Conservation (phyloP, 2,113 vertebrate genomes). For the Labeo rohita region DNA sequence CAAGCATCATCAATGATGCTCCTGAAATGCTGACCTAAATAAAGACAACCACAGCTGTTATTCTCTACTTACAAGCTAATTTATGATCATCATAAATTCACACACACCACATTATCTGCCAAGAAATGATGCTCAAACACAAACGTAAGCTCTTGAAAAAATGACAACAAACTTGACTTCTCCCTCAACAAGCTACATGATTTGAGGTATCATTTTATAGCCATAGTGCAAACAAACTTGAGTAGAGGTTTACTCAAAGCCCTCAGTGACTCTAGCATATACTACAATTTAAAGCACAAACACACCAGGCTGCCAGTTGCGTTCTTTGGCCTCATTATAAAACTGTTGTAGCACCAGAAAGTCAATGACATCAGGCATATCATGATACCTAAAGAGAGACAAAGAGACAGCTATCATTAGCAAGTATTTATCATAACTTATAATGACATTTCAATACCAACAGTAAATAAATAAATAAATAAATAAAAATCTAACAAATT, state of each 20-base stretch:
- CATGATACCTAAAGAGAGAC: constrained; percentile 87
- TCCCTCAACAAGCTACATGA: background rate
- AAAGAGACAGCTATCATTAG: background rate
- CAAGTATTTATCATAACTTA: background rate
- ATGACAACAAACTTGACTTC: no score
- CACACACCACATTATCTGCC: background rate
- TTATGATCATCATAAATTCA: background rate
- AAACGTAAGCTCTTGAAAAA: background rate
- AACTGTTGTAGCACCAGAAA: constrained; percentile 97
- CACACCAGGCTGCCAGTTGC: constrained; percentile 91
- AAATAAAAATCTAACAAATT: background rate
- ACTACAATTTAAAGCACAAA: background rate
- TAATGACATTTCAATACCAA: background rate
- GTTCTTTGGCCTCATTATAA: constrained; percentile 97
- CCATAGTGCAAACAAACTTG: background rate
- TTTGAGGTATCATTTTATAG: background rate
- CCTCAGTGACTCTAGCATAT: background rate
- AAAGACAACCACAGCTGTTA: background rate
- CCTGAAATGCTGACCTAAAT: constrained; percentile 89
- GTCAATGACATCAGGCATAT: constrained; percentile 99
- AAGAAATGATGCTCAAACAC: background rate
- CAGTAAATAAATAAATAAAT: background rate
- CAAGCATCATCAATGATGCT: constrained; percentile 98
- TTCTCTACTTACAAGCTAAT: background rate
- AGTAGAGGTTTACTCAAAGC: background rate